Base-by-base conservation (phyloP, 2,888 invertebrate species). In the Standfussiana lucernea region DNA sequence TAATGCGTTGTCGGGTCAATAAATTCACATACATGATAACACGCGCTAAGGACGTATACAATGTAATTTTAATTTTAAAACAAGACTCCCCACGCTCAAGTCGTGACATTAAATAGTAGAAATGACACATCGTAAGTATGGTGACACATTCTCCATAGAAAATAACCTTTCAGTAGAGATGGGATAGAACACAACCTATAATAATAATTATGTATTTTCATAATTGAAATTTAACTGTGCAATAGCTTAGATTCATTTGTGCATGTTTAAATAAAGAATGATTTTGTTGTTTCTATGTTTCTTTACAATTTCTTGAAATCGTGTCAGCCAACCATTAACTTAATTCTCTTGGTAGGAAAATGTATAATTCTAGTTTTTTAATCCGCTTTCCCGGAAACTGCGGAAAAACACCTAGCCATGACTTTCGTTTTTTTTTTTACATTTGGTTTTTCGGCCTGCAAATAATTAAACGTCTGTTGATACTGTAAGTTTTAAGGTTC, bases 51-150 rank as follows among this genome's bases (percentile, higher is more conserved):
- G 70, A 80, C 67, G 61, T 70, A 73, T 40, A 65, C 72, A 74
- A 72, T 75, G 75, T 83, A 75, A 85, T 86, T 85, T 68, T 88
- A 88, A 86, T 82, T 82, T 76, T 82, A 83, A 87, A 86, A 86
- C 80, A 81, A 81, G 87, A 84, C 79, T 80, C 84, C 88, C 79
- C 88, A 83, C 79, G 66, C 72, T 18, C 77, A 47, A 62, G 76
- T 86, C 87, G 81, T 86, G 85, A 85, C 81, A 56, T 61, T 79
- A 74, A 81, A 79, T 72, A 50, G 72, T 68, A 59, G 75, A 83
- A 86, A 83, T 86, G 87, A 87, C 80, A 83, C 88, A 67, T 79
- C 56, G 75, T 71, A 70, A 72, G 78, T 87, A 67, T 80, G 50
- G 73, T 71, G 72, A 72, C 75, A 78, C 66, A 86, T 80, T 79